Percentiles rank a stretch among this genome's conserved stretches.
Conservation (phyloP, 1,140 invertebrate species). For the Copidosoma floridanum region DNA sequence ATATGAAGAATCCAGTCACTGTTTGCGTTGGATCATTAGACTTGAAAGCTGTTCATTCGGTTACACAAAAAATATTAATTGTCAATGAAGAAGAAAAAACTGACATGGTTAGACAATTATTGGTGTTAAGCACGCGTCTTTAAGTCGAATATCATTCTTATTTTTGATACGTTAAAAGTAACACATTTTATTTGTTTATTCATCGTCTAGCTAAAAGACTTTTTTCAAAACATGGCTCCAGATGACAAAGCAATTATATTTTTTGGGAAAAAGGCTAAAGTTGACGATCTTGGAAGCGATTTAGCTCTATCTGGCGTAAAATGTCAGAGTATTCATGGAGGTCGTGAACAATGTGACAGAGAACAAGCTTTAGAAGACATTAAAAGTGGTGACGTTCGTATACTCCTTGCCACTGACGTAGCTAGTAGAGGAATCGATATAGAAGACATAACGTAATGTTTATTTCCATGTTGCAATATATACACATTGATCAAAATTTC, state of each 20-base stretch:
- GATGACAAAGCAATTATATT: constrained; percentile 86
- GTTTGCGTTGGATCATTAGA: constrained; percentile 87
- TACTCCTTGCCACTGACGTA: constrained; percentile 93
- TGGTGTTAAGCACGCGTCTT: no score
- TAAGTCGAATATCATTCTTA: background rate
- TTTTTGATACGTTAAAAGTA: background rate
- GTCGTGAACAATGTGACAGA: constrained; percentile 80
- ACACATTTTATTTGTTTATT: background rate
- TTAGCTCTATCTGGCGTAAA: constrained; percentile 66
- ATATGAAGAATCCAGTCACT: constrained; percentile 85
- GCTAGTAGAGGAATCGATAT: constrained; percentile 91
- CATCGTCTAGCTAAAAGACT: constrained; percentile 58
- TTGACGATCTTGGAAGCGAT: constrained; percentile 79
- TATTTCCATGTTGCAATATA: no score
- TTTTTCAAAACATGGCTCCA: constrained; percentile 63
- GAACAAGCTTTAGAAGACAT: constrained; percentile 84
- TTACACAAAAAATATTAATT: constrained; percentile 74
- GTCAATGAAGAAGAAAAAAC: constrained; percentile 73
- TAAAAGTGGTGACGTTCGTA: constrained; percentile 69
- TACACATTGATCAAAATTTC: no score
- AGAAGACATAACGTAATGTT: constrained; percentile 81
- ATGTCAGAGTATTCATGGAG: constrained; percentile 84
- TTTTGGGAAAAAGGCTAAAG: constrained; percentile 78
- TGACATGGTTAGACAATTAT: constrained; percentile 47
- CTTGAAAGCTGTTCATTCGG: constrained; percentile 78